phyloP scores from a whole-genome alignment of 1,140 invertebrate genomes.

The Heliothis subflexa region DNA sequence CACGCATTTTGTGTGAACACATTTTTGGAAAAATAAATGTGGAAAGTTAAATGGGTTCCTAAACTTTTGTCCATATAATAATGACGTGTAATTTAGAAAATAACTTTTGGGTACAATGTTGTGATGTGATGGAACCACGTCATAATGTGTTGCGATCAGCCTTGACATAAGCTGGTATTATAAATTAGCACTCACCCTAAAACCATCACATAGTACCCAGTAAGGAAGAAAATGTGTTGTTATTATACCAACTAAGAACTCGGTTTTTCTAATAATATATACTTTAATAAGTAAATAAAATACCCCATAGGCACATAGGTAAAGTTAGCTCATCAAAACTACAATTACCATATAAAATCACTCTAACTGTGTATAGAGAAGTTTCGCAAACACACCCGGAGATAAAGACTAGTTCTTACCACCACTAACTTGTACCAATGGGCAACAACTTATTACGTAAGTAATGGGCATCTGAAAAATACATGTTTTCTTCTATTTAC shows the following conservation, averaged over 20 bases:
- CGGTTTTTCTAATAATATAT: too few relatives aligned
- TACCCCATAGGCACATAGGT: too few relatives aligned
- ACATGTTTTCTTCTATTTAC: slow-evolving; percentile 4
- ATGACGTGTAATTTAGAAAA: background rate
- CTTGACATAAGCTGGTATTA: background rate
- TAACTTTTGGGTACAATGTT: background rate
- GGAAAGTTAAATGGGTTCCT: slow-evolving; percentile 19
- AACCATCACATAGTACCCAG: too few relatives aligned
- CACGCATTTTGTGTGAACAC: background rate
- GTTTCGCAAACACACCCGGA: too few relatives aligned
- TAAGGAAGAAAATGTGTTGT: too few relatives aligned
- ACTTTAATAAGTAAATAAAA: too few relatives aligned
- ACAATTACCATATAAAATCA: too few relatives aligned
- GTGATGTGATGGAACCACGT: background rate
- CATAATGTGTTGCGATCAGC: background rate
- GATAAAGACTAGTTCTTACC: background rate
- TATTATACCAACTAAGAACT: too few relatives aligned
- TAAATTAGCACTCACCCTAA: background rate
- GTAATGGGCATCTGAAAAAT: background rate
- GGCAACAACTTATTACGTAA: slow-evolving; percentile 5
- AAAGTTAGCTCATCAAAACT: too few relatives aligned
- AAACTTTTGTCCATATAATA: background rate
- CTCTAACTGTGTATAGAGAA: too few relatives aligned
- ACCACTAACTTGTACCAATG: background rate
- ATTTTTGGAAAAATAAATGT: slow-evolving; percentile 6